A percentile compares a stretch with the other conserved stretches of the same genome.
These are phyloP conservation scores for Phylloscopus whistleri DNA, from an alignment of 2,113 vertebrate genomes.

Conservation along the genomic window DNA sequence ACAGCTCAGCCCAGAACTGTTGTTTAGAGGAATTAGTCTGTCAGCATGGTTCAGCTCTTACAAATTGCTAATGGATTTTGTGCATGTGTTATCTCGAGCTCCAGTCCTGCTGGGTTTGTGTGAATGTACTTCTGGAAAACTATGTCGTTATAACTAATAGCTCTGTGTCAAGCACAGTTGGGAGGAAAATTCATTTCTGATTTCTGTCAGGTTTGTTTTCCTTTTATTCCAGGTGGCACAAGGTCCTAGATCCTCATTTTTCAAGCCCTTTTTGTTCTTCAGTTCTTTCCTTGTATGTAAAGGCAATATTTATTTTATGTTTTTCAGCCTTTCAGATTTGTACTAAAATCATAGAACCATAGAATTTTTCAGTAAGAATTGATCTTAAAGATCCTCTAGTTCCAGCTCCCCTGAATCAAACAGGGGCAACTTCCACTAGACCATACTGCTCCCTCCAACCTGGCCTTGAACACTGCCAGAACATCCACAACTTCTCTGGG, in stretches of 20 bases:
- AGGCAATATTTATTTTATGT: not conserved
- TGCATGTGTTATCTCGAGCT: conserved; percentile 2
- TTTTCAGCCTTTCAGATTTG: not conserved
- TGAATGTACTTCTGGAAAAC: not conserved
- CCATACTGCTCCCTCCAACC: not conserved
- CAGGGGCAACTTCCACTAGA: not conserved
- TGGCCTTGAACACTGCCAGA: not conserved
- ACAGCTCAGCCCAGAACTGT: not conserved
- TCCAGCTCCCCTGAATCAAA: not conserved
- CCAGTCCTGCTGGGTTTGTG: not conserved
- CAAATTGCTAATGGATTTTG: conserved; percentile 12
- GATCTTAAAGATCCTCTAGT: not conserved
- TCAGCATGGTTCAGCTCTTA: not conserved
- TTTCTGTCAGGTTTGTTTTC: not conserved
- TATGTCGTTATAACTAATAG: not conserved
- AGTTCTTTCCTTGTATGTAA: not conserved
- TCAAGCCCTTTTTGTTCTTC: not conserved
- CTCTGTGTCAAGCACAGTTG: accelerated
- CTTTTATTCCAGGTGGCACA: not conserved
- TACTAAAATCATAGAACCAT: not conserved
- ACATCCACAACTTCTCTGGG: not conserved
- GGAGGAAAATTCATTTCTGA: not conserved
- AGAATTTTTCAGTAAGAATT: not conserved
- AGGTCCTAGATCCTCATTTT: not conserved
- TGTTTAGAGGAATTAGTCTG: not conserved